Base-by-base conservation (phyloP, 2,113 vertebrate species). In the Tragelaphus buxtoni region DNA sequence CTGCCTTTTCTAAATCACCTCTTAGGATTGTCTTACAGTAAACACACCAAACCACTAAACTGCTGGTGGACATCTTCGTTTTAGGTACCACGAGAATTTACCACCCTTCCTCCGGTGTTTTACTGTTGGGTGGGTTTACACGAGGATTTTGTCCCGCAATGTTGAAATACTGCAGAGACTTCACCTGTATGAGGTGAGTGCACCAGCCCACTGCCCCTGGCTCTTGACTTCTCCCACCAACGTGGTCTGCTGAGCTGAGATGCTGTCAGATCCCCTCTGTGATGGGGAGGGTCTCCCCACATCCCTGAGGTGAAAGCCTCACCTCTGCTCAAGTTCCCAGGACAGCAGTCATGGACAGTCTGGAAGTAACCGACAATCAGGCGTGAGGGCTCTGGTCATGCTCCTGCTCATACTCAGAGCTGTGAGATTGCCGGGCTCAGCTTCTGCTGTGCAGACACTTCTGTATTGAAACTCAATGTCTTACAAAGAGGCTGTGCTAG, bases 141-240 rank as follows among this genome's bases (percentile, higher is more conserved):
- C 99, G 0, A 99, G 99, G 47, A 99, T 99, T 81, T 98, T 99
- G 93, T 99, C 99, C 61, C 99, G 99, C 56, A 99, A 99, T 9
- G 99, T 99, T 88, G 99, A 99, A 98, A 98, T 99, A 90, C 83
- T 99, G 94, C 99, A 99, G 98, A 99, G 99, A 63, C 99, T 99
- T 26, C 99, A 98, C 72, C 97, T 98, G 94, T 99, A 99, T 76
- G 61, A 99, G 99, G 99, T 99, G 95, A 88, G 96, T 32, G 10
- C 14, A 1, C 11, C 12, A 22, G 49, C 11, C 56, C 42, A 39
- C 20, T 0, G 0, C 26, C 45, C 53, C 11, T 4, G 13, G 81
- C 39, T 56, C 18, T 47, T 13, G 2, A 35, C 8, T 1, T 39
- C 45, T 42, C 24, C 51, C 12, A 3, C 32, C 0, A 6, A 2